These are phyloP conservation scores for Diorhabda elongata DNA, from an alignment of 1,140 invertebrate species.

Conservation along the genomic window DNA sequence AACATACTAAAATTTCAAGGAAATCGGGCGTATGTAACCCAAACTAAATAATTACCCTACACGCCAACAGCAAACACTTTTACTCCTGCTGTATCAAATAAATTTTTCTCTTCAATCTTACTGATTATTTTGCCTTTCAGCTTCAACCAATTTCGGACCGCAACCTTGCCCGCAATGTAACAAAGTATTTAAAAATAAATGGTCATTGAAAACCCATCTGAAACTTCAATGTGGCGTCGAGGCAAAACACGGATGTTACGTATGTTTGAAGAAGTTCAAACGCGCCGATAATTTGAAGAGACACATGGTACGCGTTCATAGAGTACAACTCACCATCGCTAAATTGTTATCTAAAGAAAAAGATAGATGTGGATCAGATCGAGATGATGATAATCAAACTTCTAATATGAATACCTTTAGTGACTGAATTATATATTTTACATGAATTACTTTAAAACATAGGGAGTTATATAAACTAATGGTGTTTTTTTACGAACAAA, in stretches of 20 bases:
- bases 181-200: constrained; percentile 9
- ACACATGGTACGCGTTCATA: not conserved
- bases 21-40: too few species aligned
- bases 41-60: too few species aligned
- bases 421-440: too few species aligned
- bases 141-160: not conserved
- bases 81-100: too few species aligned
- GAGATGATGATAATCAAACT: too few species aligned
- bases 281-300: constrained; percentile 6
- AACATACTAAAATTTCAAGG: too few species aligned
- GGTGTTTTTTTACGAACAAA: too few species aligned
- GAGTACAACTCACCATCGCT: not conserved
- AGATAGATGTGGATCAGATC: not conserved
- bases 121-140: not conserved
- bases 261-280: constrained; percentile 7
- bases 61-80: too few species aligned
- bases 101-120: too few species aligned
- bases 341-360: not conserved
- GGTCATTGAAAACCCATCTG: constrained; percentile 9
- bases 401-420: too few species aligned
- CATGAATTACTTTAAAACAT: too few species aligned
- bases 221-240: constrained; percentile 9
- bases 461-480: too few species aligned
- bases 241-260: constrained; percentile 1
- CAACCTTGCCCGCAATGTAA: constrained; percentile 8